Evolutionary conservation across 2,797 vertebrate species (phyloP), one percentile per base, ranked within the genome.

Genomic region (Phalanger gymnotis): DNA sequence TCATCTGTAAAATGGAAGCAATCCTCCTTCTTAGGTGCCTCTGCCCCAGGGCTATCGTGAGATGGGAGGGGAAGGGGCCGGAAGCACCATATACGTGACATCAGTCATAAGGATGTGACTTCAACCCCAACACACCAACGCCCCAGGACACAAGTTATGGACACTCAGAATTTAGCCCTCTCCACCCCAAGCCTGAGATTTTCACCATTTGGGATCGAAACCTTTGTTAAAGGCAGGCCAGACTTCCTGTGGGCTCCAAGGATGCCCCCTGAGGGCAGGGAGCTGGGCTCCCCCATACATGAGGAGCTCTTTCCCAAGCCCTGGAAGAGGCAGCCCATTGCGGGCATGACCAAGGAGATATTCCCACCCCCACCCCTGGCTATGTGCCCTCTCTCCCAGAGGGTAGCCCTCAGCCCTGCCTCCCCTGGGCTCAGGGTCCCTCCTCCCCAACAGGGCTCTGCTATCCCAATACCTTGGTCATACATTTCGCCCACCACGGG

Each of bases 401-500:
- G 55, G 55, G 22, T 22, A 55, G 54, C 19, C 54, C 55, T 56
- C 55, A 27, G 55, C 55, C 57, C 30, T 31, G 30, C 55, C 22
- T 55, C 55, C 58, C 57, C 9, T 22, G 30, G 30, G 11, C 25
- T n/a, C 5, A 2, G 30, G 92, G 34, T 19, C 22, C 54, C 7
- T 90, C 51, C 9, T 56, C 47, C 28, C 34, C 16, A 7, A 53
- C 54, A 30, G 51, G 89, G 89, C 73, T 2, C 0, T 0, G 1
- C 34, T 14, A 16, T 27, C 87, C 54, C 93, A 34, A 90, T 99
- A 99, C 99, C 98, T 97, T 99, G 99, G 56, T 95, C 91, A 53
- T 98, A 99, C 1, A 99, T 98, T 98, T 99, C 99, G 3, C 98
- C 98, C 95, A 98, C 99, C 47, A 99, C 99, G 2, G 99, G 99